These are phyloP conservation scores for Cyprinodon variegatus DNA, from an alignment of 2,113 vertebrate genomes.

Conservation along the genomic window DNA sequence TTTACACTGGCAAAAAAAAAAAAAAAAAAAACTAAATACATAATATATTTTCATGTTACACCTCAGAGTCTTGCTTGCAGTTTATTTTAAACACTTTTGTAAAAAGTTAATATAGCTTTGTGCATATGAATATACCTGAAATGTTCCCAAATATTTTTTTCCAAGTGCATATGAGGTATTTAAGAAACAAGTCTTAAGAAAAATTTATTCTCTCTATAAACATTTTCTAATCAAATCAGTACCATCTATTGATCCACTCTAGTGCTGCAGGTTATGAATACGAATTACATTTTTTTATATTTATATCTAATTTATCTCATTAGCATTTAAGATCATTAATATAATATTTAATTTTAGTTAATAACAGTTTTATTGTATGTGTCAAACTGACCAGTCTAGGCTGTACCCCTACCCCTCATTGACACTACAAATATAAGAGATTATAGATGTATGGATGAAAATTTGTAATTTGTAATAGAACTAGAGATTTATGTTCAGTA, in stretches of 20 bases:
- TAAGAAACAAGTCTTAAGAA: background rate
- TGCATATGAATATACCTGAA: background rate
- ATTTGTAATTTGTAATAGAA: background rate
- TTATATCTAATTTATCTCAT: background rate
- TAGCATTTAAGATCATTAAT: background rate
- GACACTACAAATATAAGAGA: background rate
- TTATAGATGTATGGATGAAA: background rate
- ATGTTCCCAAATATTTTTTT: background rate
- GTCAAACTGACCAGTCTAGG: too few species aligned
- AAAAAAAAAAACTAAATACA: background rate
- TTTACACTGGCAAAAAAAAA: too few species aligned
- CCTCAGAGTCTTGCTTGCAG: background rate
- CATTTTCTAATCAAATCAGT: background rate
- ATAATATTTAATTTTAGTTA: background rate
- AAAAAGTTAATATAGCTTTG: background rate
- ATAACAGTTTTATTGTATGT: background rate
- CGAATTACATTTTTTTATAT: background rate
- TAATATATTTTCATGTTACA: background rate
- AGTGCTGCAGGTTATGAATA: background rate
- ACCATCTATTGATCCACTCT: background rate
- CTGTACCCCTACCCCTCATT: too few species aligned
- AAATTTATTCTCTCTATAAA: background rate
- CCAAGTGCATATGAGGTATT: background rate
- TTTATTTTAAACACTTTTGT: background rate
- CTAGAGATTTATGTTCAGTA: too few species aligned